Base-by-base conservation (phyloP, 1,140 invertebrate genomes). In the Battus philenor region DNA sequence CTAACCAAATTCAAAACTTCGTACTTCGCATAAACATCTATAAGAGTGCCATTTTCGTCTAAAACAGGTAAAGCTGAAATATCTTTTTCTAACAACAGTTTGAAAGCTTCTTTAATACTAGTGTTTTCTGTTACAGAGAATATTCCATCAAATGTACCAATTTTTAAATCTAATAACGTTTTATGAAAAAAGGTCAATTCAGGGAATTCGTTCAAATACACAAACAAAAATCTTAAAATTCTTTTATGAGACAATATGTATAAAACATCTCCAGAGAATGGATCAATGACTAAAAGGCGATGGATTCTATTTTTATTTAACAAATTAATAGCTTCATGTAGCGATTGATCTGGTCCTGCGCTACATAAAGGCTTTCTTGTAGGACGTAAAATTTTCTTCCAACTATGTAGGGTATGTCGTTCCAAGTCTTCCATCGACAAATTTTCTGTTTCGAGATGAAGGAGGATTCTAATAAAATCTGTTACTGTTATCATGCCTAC, bases 1-100 rank as follows among this genome's bases (percentile, higher is more conserved):
- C 63, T 79, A 41, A 85, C 80, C 64, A 85, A 56, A 69, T 85
- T 85, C 44, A 85, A 74, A 30, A 85, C 80, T 71, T 85, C 80
- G 59, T 79, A 85, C 66, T 82, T 85, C 43, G 80, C 76, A 53
- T 84, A 84, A 10, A 85, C 78, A 55, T 78, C 76, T 30, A 82
- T 54, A 45, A 85, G 64, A 27, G 54, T 77, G 30, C 76, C 76
- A 44, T 76, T 68, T 44, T 80, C 76, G 55, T 81, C 73, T 59
- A 84, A 60, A 41, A 84, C 58, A 16, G 80, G 76, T 45, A 84
- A 68, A 67, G 80, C 80, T 26, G 80, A 84, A 38, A 84, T 56
- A 73, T 84, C 71, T 62, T 79, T 82, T 43, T 82, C 72, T 59
- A 84, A 64, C 32, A 84, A 47, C 31, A 82, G 54, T 34, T 78